Evolutionary conservation across 2,113 vertebrate species (phyloP).

Genomic region (Otus sunia): DNA sequence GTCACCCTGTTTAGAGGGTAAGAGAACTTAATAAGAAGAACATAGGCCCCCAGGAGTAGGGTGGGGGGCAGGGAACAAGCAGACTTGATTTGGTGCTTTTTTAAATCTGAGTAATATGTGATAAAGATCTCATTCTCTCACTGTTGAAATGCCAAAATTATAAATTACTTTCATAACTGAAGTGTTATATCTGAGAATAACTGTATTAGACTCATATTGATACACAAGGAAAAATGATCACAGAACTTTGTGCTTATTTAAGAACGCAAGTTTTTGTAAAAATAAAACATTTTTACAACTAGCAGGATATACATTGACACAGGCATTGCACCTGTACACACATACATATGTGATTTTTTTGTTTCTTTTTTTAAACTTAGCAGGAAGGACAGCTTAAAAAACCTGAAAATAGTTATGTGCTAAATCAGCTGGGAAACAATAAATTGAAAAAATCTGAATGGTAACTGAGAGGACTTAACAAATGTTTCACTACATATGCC

Average conservation of each 20-base stretch:
- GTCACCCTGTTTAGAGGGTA: not conserved
- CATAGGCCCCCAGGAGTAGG: accelerated
- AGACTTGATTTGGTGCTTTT: not conserved
- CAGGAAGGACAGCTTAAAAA: not conserved
- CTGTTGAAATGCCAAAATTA: not conserved
- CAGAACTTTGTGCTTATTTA: not conserved
- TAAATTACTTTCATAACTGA: not conserved
- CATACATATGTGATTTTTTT: not conserved
- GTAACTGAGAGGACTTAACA: not conserved
- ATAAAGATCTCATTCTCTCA: not conserved
- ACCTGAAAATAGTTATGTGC: not conserved
- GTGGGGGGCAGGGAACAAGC: not conserved
- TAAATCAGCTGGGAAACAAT: not conserved
- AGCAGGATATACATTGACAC: not conserved
- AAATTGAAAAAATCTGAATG: not conserved
- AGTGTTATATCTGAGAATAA: not conserved
- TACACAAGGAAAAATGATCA: not conserved
- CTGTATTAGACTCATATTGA: not conserved
- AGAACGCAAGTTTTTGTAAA: not conserved
- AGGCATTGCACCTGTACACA: not conserved
- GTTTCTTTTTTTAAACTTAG: not conserved
- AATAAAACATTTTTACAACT: not conserved
- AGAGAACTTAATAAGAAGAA: not conserved
- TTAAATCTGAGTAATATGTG: not conserved
- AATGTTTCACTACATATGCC: not conserved